Evolutionary conservation across 2,113 vertebrate species (phyloP).

Genomic region (Xerus inauris): DNA sequence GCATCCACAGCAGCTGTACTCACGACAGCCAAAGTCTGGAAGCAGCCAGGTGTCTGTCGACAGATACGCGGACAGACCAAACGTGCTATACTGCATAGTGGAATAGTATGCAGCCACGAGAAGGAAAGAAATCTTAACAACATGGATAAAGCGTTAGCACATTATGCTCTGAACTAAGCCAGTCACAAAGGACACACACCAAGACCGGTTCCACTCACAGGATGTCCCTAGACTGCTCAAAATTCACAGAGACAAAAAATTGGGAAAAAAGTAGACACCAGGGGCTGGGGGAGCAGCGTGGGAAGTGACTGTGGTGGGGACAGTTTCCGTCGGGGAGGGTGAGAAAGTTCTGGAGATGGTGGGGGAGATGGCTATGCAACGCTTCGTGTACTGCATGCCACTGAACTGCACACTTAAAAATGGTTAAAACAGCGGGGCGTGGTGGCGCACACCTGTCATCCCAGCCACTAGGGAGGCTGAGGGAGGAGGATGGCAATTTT

Average conservation of each 20-base stretch:
- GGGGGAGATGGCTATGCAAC: background rate
- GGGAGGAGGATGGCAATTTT: background rate
- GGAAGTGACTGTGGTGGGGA: no score
- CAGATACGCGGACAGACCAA: fast-evolving
- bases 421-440: background rate
- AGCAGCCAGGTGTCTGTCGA: no score
- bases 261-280: background rate
- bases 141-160: fast-evolving
- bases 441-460: background rate
- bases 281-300: background rate
- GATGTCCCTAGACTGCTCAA: background rate
- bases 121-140: background rate
- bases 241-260: background rate
- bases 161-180: background rate
- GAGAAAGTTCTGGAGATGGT: background rate
- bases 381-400: fast-evolving
- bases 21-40: no score
- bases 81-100: fast-evolving
- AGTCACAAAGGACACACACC: fast-evolving
- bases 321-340: background rate
- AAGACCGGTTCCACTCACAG: background rate
- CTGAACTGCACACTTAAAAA: background rate
- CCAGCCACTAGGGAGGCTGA: background rate
- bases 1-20: fast-evolving
- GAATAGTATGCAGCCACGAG: background rate